Percentiles rank a stretch among this genome's conserved stretches.
phyloP scores from a whole-genome alignment of 2,113 vertebrate genomes.

The Ceyx margarethae region DNA sequence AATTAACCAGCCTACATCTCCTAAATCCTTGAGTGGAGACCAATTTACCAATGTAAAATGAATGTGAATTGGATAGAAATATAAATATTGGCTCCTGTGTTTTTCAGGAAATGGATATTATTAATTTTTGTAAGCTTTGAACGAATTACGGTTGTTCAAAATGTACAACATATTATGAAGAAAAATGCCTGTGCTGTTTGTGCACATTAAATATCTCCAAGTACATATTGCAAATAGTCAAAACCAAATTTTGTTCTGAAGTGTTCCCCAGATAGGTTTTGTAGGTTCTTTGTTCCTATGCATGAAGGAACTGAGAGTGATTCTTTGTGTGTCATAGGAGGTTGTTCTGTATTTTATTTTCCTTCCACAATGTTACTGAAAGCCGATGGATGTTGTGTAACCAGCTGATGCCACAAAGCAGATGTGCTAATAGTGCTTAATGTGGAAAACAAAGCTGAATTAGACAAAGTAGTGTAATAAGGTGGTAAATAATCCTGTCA shows the following conservation, averaged over 20 bases:
- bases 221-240: neutral
- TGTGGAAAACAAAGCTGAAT: neutral
- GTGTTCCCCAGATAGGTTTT: neutral
- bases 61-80: neutral
- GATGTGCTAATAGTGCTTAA: neutral
- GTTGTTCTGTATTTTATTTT: neutral
- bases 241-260: neutral
- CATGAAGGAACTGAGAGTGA: neutral
- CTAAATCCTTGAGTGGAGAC: neutral
- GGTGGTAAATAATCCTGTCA: neutral
- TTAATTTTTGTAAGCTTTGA: neutral
- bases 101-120: neutral
- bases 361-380: neutral
- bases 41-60: neutral
- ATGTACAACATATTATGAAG: neutral
- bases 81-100: neutral
- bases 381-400: neutral
- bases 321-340: neutral
- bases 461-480: neutral
- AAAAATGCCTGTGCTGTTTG: neutral
- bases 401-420: neutral
- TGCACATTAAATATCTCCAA: neutral
- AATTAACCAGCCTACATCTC: accelerated
- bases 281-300: neutral
- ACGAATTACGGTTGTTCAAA: neutral